Conservation (phyloP, 2,797 vertebrate genomes). For the Hydrolagus colliei region DNA sequence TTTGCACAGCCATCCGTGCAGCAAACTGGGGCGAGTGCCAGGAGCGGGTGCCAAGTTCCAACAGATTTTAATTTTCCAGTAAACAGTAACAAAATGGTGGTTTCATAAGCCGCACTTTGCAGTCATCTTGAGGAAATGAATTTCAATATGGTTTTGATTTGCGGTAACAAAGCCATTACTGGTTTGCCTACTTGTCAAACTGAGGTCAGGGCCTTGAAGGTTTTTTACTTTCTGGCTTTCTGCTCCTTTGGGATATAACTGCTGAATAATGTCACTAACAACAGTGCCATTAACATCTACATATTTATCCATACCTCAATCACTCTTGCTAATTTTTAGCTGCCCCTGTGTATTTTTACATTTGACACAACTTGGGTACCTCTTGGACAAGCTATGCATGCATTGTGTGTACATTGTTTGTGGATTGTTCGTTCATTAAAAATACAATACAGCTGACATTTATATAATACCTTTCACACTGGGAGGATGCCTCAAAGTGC, state of each 20-base stretch:
- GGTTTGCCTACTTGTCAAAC: constrained; percentile 21
- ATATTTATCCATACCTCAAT: constrained; percentile 16
- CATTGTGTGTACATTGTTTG: no score
- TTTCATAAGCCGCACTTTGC: constrained; percentile 56
- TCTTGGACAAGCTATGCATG: not conserved
- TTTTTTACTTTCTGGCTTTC: constrained; percentile 43
- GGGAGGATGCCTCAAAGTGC: no score
- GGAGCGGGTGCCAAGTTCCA: constrained; percentile 52
- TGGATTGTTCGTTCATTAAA: no score
- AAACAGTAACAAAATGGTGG: constrained; percentile 61
- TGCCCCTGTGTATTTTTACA: constrained; percentile 6
- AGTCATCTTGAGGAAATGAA: constrained; percentile 35
- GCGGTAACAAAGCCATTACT: constrained; percentile 57
- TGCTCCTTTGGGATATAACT: constrained; percentile 58
- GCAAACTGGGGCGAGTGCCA: constrained; percentile 56
- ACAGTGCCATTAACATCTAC: not conserved
- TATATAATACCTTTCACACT: no score
- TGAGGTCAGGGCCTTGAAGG: not conserved
- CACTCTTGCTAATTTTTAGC: constrained; percentile 8
- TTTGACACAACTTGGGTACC: not conserved
- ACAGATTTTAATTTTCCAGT: constrained; percentile 62
- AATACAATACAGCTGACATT: no score
- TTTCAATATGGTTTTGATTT: constrained; percentile 76
- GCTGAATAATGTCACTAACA: constrained; percentile 41
- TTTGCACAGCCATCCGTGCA: constrained; percentile 40